Evolutionary conservation across 2,888 invertebrate genomes (phyloP).

Genomic region (Portevinia maculata): DNA sequence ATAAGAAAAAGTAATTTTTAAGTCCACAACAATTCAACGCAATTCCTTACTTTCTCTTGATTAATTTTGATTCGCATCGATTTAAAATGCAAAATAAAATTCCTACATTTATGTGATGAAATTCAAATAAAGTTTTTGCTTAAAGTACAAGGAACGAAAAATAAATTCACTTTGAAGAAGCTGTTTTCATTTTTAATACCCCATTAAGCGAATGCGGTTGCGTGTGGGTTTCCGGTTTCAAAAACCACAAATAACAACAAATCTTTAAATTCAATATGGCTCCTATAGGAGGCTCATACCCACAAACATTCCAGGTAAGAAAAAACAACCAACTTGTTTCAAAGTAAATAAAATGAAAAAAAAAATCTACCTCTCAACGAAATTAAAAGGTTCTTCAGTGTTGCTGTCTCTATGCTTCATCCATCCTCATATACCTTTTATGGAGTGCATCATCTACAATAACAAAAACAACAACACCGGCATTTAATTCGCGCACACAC

Average conservation of each 20-base stretch:
- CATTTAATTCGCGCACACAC: slow-evolving; percentile 65
- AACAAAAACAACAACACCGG: slow-evolving; percentile 25
- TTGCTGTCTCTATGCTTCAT: slow-evolving; percentile 56
- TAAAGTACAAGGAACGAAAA: too few species aligned
- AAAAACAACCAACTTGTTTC: slow-evolving; percentile 65
- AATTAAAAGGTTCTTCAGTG: slow-evolving; percentile 70
- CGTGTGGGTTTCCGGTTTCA: slow-evolving; percentile 75
- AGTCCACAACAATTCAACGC: too few species aligned
- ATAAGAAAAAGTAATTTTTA: too few species aligned
- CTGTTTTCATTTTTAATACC: slow-evolving; percentile 74
- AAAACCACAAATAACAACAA: slow-evolving; percentile 26
- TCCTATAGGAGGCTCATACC: slow-evolving; percentile 52
- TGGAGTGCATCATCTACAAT: slow-evolving; percentile 52
- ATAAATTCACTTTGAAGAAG: slow-evolving; percentile 57
- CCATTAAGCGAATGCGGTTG: slow-evolving; percentile 73
- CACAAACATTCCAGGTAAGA: slow-evolving; percentile 13
- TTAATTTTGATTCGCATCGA: too few species aligned
- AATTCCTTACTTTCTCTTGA: too few species aligned
- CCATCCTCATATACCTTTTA: slow-evolving; percentile 52
- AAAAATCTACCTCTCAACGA: slow-evolving; percentile 41
- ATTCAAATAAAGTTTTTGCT: too few species aligned
- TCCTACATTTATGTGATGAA: too few species aligned
- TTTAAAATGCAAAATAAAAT: too few species aligned
- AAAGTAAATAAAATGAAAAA: slow-evolving; percentile 65
- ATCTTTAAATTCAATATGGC: slow-evolving; percentile 68